Evolutionary conservation across 1,140 invertebrate genomes (phyloP).

Genomic region (Magallana gigas): DNA sequence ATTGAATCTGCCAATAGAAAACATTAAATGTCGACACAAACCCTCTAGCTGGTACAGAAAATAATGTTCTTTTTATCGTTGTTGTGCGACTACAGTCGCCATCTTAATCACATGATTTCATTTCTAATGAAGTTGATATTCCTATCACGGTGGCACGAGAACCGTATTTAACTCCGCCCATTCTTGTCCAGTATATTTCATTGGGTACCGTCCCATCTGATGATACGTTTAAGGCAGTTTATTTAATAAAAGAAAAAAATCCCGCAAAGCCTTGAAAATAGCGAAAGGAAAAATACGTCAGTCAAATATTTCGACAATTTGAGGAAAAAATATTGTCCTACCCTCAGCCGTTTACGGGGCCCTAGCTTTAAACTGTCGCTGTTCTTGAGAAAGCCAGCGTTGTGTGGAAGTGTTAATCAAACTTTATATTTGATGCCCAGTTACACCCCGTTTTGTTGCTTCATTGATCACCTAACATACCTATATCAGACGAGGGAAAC

Average conservation of each 20-base stretch:
- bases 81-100: constrained; percentile 30
- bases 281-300: not conserved
- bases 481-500: constrained; percentile 20
- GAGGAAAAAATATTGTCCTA: not conserved
- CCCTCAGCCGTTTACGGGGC: not conserved
- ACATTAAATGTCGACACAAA: constrained; percentile 38
- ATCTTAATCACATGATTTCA: constrained; percentile 39
- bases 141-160: constrained; percentile 42
- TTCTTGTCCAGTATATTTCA: constrained; percentile 38
- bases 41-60: constrained; percentile 26
- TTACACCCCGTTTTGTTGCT: constrained; percentile 25
- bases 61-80: constrained; percentile 37
- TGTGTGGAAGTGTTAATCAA: constrained; percentile 13
- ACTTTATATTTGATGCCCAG: constrained; percentile 21
- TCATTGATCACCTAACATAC: constrained; percentile 22
- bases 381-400: not conserved
- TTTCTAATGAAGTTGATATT: constrained; percentile 38
- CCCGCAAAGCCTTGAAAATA: too few species aligned
- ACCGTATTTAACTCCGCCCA: constrained; percentile 21
- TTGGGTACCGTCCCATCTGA: constrained; percentile 15
- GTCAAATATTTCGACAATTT: not conserved
- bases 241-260: not conserved
- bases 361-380: not conserved
- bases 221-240: constrained; percentile 2
- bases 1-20: constrained; percentile 36